A percentile compares a stretch with the other conserved stretches of the same genome.
phyloP scores from a whole-genome alignment of 2,888 invertebrate genomes.

The Torymus tubicola region DNA sequence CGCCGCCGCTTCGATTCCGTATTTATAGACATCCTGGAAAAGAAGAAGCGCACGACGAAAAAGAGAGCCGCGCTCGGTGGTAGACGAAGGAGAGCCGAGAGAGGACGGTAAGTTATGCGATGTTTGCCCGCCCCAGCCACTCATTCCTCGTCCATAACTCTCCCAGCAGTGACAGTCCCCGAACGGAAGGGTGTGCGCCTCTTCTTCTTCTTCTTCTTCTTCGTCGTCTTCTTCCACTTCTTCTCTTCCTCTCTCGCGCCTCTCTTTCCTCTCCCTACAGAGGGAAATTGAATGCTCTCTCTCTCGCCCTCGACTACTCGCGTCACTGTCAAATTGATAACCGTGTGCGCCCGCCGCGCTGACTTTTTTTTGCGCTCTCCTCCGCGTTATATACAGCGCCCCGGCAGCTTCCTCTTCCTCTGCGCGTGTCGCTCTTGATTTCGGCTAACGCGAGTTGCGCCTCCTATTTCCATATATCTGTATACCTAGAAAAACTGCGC shows the following conservation, averaged over 20 bases:
- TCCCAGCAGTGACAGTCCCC: constrained; percentile 71
- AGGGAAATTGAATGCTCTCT: constrained; percentile 58
- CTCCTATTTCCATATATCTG: constrained; percentile 18
- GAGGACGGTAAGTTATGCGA: constrained; percentile 73
- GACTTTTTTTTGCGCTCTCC: constrained; percentile 26
- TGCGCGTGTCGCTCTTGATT: constrained; percentile 43
- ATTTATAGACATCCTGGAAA: constrained; percentile 74
- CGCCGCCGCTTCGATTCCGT: constrained; percentile 60
- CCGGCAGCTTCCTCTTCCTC: constrained; percentile 33
- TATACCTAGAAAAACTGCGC: constrained; percentile 10
- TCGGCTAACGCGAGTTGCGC: not conserved
- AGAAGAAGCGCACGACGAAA: constrained; percentile 60
- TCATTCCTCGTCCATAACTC: constrained; percentile 75
- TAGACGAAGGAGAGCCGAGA: not conserved
- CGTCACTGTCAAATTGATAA: constrained; percentile 74
- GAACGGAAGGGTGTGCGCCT: constrained; percentile 73
- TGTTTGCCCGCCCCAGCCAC: constrained; percentile 75
- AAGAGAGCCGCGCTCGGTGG: constrained; percentile 11
- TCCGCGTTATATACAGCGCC: constrained; percentile 39
- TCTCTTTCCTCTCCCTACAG: constrained; percentile 26
- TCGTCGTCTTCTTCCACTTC: constrained; percentile 50
- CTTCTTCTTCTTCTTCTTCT: constrained; percentile 56
- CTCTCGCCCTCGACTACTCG: constrained; percentile 57
- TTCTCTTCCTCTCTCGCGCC: constrained; percentile 48
- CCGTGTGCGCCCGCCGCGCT: constrained; percentile 57